A percentile compares a stretch with the other conserved stretches of the same genome.
phyloP scores from a whole-genome alignment of 2,797 vertebrate genomes.

The Cetoscarus ocellatus region DNA sequence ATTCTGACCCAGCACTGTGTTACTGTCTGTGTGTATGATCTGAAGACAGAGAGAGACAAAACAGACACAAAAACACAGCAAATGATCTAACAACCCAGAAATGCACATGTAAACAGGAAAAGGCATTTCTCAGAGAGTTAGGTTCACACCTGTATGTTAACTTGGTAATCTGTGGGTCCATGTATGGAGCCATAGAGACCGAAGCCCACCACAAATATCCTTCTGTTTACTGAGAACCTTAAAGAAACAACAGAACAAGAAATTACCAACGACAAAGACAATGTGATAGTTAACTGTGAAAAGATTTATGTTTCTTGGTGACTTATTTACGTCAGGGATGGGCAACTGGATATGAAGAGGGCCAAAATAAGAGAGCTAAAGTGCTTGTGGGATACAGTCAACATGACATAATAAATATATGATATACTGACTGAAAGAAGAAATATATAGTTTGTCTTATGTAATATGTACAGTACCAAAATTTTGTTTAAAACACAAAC shows the following conservation, averaged over 20 bases:
- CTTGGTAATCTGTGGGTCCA: constrained; percentile 98
- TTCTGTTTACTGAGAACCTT: constrained; percentile 96
- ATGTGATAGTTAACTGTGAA: neutral
- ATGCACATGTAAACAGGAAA: neutral
- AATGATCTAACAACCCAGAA: neutral
- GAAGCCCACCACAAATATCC: constrained; percentile 97
- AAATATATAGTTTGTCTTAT: too few relatives aligned
- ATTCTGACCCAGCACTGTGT: constrained; percentile 95
- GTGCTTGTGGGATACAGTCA: too few relatives aligned
- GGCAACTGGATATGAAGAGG: too few relatives aligned
- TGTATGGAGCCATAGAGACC: constrained; percentile 98
- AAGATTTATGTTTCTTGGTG: neutral
- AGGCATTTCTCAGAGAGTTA: neutral
- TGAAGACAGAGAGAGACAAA: constrained; percentile 57
- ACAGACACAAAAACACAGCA: neutral
- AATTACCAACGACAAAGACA: neutral
- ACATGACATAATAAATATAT: too few relatives aligned
- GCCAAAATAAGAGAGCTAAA: too few relatives aligned
- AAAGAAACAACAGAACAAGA: constrained; percentile 15
- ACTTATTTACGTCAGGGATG: too few relatives aligned
- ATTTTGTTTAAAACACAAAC: too few relatives aligned
- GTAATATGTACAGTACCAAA: too few relatives aligned
- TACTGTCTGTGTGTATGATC: constrained; percentile 99
- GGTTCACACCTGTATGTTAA: constrained; percentile 94
- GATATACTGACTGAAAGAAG: too few relatives aligned